These are phyloP conservation scores for Arbacia lixula DNA, from an alignment of 53 echinoderm and acorn worm genomes.

Conservation along the genomic window DNA sequence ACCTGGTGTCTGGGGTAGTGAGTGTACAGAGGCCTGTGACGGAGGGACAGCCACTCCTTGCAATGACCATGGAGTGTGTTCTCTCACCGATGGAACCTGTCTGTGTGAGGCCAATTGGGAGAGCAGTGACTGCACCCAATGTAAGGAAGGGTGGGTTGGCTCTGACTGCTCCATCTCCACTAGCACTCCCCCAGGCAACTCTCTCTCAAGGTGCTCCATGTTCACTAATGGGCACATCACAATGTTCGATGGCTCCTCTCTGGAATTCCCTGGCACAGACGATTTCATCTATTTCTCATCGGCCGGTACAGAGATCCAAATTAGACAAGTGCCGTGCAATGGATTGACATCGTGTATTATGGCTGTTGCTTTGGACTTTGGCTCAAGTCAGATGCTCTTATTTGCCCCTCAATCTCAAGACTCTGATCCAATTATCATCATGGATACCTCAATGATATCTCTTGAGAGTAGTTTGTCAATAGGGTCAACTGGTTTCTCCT, in stretches of 20 bases:
- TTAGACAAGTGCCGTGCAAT: conserved; percentile 75
- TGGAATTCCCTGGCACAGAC: conserved; percentile 66
- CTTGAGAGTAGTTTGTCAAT: conserved; percentile 51
- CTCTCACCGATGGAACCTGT: conserved; percentile 62
- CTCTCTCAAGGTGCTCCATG: conserved; percentile 63
- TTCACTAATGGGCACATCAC: conserved; percentile 83
- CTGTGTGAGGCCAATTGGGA: conserved; percentile 80
- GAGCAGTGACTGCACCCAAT: conserved; percentile 59
- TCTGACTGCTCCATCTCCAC: conserved; percentile 80
- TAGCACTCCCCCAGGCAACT: conserved; percentile 33
- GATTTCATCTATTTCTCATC: conserved; percentile 71
- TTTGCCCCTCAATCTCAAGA: conserved; percentile 62
- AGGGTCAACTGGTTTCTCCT: conserved; percentile 42
- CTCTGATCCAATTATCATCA: conserved; percentile 61
- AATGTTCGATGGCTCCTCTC: conserved; percentile 81
- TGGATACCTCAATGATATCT: conserved; percentile 59
- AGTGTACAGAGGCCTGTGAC: conserved; percentile 65
- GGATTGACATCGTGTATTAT: conserved; percentile 73
- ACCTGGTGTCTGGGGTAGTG: conserved; percentile 75
- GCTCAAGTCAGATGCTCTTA: conserved; percentile 55
- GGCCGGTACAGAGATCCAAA: conserved; percentile 55
- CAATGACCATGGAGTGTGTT: conserved; percentile 72
- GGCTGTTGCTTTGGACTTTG: conserved; percentile 64
- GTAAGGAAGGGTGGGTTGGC: conserved; percentile 78
- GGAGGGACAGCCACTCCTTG: conserved; percentile 73